These are phyloP conservation scores for Caenorhabditis parvicauda DNA, from an alignment of 2,888 invertebrate genomes.

Conservation along the genomic window DNA sequence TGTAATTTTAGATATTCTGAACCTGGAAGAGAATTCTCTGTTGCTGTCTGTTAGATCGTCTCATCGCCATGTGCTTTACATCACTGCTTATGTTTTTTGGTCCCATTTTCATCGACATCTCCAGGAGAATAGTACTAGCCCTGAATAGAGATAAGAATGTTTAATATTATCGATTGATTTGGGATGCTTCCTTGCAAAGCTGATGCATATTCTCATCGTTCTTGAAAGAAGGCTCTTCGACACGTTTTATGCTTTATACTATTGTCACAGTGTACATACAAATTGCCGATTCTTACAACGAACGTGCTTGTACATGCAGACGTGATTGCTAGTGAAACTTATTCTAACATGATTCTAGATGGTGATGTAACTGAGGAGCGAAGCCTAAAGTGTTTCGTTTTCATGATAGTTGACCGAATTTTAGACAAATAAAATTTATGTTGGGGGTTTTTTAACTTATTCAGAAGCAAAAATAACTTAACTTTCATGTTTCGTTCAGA, in stretches of 20 bases:
- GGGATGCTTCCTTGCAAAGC: neutral
- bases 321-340: slow-evolving; percentile 1
- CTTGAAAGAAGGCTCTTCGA: neutral
- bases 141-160: no score
- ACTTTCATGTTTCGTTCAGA: neutral
- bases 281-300: no score
- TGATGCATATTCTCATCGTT: neutral
- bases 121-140: slow-evolving; percentile 58
- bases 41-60: slow-evolving; percentile 57
- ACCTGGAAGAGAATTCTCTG: slow-evolving; percentile 59
- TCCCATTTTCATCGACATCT: slow-evolving; percentile 61
- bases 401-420: neutral
- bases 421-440: neutral
- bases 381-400: slow-evolving; percentile 35
- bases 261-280: no score
- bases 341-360: slow-evolving; percentile 45
- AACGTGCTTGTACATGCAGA: neutral
- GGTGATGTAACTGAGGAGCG: slow-evolving; percentile 36
- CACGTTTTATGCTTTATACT: no score
- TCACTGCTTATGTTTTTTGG: slow-evolving; percentile 47
- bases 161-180: neutral
- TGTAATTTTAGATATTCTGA: neutral
- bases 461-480: no score
- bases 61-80: slow-evolving; percentile 51
- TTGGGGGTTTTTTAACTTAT: neutral